Conservation (phyloP, 2,888 invertebrate species). For the Dicyrtomina minuta region DNA sequence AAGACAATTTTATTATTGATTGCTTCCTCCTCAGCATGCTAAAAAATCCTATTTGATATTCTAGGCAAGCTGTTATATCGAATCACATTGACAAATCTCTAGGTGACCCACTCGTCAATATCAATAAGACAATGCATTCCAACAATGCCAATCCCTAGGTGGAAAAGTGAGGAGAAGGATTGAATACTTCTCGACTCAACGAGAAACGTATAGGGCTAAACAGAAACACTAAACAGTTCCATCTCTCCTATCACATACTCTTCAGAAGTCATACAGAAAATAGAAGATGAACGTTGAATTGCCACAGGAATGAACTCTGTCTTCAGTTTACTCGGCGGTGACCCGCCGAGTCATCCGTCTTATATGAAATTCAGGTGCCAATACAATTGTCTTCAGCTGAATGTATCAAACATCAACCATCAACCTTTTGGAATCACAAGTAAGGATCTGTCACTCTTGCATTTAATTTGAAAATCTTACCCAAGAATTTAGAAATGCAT, state of each 20-base stretch:
- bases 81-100: constrained; percentile 32
- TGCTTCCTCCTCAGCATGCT: constrained; percentile 38
- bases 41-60: constrained; percentile 21
- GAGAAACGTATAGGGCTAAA: no score
- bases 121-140: constrained; percentile 29
- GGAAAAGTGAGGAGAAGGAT: neutral
- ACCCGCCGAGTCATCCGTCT: constrained; percentile 25
- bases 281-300: neutral
- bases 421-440: neutral
- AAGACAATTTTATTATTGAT: constrained; percentile 49
- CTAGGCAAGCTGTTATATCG: neutral
- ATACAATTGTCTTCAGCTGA: constrained; percentile 21
- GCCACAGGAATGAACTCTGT: no score
- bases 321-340: neutral
- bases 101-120: constrained; percentile 28
- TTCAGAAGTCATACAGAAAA: neutral
- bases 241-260: neutral
- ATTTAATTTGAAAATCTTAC: no score
- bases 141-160: constrained; percentile 17
- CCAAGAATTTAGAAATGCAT: no score
- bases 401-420: constrained; percentile 5
- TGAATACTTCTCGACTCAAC: constrained; percentile 1
- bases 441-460: no score
- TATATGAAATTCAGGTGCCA: constrained; percentile 27
- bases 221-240: no score